Evolutionary conservation across 2,797 vertebrate species (phyloP), one percentile per base, ranked within the genome.

Genomic region (Microchirus variegatus): DNA sequence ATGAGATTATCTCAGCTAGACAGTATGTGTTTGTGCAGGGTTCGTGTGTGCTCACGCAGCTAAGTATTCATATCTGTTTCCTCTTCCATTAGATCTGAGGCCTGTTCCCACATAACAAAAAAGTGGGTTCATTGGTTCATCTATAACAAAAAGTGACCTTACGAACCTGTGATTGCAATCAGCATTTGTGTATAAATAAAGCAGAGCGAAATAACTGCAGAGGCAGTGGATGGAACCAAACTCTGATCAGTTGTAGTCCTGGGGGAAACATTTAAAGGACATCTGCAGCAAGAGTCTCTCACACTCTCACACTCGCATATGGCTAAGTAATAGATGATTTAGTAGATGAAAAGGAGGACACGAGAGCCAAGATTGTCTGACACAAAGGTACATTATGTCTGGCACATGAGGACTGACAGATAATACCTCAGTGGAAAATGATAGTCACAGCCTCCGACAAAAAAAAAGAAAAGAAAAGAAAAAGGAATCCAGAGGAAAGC

Each of bases 1-100:
- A 89, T 83, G 84, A 87, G 87, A 91, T 91, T 88, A 90, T 86
- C 84, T 87, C 82, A 87, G 80, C 63, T 54, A 78, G 80, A 81
- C 87, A 81, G 77, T 75, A 71, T 80, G 79, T 81, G 61, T 67
- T 64, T 68, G 58, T 68, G 50, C 47, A 38, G 53, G 62, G 57
- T 48, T 44, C 63, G 59, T 55, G 58, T 63, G 53, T 41, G 40
- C 40, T 41, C 40, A 14, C 9, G 49, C 53, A 42, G 55, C 61
- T 75, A 63, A 78, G 53, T 71, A 59, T 64, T 80, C 62, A 4
- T 82, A 82, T 89, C 66, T 77, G 80, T 80, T 85, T 86, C 77
- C 72, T 81, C 55, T 84, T 81, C 84, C 19, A 55, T 77, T 14
- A 42, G 63, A 77, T 56, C 38, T 48, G 61, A 67, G 56, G 49